Evolutionary conservation across 2,797 vertebrate genomes (phyloP), one percentile per base, ranked within the genome.

Genomic region (Crenichthys baileyi): DNA sequence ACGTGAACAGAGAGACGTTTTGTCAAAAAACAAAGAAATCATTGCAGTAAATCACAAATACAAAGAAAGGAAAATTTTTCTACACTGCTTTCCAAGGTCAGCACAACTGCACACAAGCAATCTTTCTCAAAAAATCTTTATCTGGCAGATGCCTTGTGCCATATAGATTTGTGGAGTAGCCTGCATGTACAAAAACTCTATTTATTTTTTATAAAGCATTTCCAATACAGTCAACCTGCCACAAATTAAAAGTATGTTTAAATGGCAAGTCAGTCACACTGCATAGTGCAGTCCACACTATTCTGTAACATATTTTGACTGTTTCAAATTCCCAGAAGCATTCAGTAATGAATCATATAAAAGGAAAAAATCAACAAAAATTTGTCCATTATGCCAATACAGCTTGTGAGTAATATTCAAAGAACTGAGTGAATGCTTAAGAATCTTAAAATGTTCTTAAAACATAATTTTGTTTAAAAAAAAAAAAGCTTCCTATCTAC

Each of bases 241-340:
- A 44, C 1, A 15, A 53, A 67, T 61, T 73, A 36, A 79, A 80
- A 79, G 72, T 68, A 18, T 53, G 26, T 72, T 78, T 76, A 78
- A 83, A 77, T 81, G 44, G 73, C 24, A 41, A 56, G 44, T 79
- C 61, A 67, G 51, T 58, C 68, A 50, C 2, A 70, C 24, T 46
- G 12, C 8, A 46, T 31, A 73, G 74, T 60, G 41, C 36, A 51
- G 70, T 41, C 51, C 79, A 78, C 22, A 88, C 70, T 79, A 65
- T 76, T 77, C 51, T 71, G 46, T 50, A 77, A 84, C 79, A 74
- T 83, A 20, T 36, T 61, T 22, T 67, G 82, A 78, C 46, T 80
- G 36, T 76, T 79, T 79, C 41, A 79, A 80, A 76, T 80, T 75
- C 79, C 72, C 83, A 73, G 85, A 87, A 75, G 53, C 31, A 48